A percentile compares a stretch with the other conserved stretches of the same genome.
Conservation (phyloP, 2,797 vertebrate species). For the Peromyscus eremicus region DNA sequence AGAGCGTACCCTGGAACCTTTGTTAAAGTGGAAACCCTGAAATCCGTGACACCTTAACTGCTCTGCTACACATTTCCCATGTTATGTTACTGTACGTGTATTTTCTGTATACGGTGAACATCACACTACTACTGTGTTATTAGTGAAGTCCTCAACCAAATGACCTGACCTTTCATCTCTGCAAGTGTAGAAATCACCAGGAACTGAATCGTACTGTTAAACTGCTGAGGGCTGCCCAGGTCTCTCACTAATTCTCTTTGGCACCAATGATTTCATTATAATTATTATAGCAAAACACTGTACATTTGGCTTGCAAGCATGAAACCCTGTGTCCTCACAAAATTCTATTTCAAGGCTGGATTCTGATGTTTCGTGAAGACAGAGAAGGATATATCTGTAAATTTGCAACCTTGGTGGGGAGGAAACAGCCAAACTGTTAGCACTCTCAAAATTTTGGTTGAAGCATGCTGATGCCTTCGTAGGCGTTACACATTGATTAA, state of each 20-base stretch:
- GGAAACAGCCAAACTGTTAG: background rate
- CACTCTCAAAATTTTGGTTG: background rate
- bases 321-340: background rate
- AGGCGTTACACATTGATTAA: background rate
- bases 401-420: background rate
- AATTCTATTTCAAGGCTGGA: background rate
- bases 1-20: background rate
- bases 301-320: background rate
- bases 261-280: constrained; percentile 13
- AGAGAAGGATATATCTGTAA: background rate
- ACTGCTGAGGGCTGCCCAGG: background rate
- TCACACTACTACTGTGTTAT: background rate
- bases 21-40: background rate
- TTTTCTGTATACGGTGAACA: background rate
- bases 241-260: constrained; percentile 6
- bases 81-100: background rate
- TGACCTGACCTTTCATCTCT: background rate
- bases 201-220: background rate
- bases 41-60: background rate
- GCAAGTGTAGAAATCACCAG: background rate
- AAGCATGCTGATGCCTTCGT: background rate
- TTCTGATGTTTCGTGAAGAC: background rate
- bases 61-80: background rate
- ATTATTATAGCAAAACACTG: background rate
- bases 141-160: background rate